Percentiles rank a stretch among this genome's conserved stretches.
These are phyloP conservation scores for Reinhardtius hippoglossoides DNA, from an alignment of 2,113 vertebrate genomes.

Conservation along the genomic window DNA sequence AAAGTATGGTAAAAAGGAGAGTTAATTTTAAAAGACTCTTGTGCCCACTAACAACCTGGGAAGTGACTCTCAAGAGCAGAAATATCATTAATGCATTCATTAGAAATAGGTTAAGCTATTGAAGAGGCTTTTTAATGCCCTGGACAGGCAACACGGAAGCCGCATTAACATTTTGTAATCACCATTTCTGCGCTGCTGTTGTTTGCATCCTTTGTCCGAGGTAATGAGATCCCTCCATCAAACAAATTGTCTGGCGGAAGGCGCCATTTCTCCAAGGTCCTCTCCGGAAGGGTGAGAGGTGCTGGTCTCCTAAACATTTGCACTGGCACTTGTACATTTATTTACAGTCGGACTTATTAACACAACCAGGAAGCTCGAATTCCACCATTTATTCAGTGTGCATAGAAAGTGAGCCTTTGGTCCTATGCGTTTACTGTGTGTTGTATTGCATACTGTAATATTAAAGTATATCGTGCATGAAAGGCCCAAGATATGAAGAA, in stretches of 20 bases:
- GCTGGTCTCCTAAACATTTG: conserved; percentile 19
- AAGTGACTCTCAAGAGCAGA: conserved; percentile 68
- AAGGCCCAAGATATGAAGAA: too few species aligned
- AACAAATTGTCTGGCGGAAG: conserved; percentile 21
- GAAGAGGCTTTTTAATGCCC: conserved; percentile 38
- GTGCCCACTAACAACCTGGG: conserved; percentile 63
- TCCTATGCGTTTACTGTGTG: neutral
- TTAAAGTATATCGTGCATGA: too few species aligned
- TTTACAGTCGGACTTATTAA: conserved; percentile 3
- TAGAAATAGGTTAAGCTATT: conserved; percentile 57
- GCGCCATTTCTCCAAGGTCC: conserved; percentile 31
- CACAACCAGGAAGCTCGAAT: conserved; percentile 7
- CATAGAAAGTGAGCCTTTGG: neutral
- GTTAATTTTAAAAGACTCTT: conserved; percentile 69
- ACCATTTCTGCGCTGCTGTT: conserved; percentile 38
- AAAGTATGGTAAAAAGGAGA: conserved; percentile 58
- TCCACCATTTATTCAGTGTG: conserved; percentile 7
- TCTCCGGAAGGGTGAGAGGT: conserved; percentile 3
- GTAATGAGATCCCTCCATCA: conserved; percentile 64
- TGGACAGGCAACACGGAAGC: conserved; percentile 49
- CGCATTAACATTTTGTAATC: conserved; percentile 50
- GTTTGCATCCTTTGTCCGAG: conserved; percentile 46
- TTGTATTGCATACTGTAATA: neutral
- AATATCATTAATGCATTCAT: conserved; percentile 72
- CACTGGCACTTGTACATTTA: neutral